These are phyloP conservation scores for Aphis craccivora DNA, from an alignment of 1,140 invertebrate species.

Conservation along the genomic window DNA sequence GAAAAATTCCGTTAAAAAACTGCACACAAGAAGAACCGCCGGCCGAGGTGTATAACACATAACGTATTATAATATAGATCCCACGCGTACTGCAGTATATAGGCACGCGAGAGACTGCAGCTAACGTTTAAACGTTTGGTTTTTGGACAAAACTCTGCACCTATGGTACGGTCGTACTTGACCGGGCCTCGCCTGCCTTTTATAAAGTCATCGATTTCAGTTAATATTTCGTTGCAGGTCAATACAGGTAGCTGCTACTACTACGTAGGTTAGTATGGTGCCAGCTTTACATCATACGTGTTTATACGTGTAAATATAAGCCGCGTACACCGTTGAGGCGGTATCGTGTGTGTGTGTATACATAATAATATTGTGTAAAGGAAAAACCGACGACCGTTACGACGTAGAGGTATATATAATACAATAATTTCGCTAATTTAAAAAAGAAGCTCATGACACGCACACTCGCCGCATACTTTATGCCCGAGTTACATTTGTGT, in stretches of 20 bases:
- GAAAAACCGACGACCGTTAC: not conserved
- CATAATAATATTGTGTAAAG: not conserved
- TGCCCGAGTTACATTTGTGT: not conserved
- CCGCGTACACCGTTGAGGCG: not conserved
- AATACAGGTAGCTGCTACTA: not conserved
- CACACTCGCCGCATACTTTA: not conserved
- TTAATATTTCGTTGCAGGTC: not conserved
- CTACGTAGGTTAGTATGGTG: not conserved
- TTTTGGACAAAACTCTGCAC: not conserved
- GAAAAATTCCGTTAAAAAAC: conserved; percentile 31
- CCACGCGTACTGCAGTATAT: not conserved
- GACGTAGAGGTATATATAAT: not conserved
- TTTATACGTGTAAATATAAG: not conserved
- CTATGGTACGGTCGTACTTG: not conserved
- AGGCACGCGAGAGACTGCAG: too few relatives aligned
- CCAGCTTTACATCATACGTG: not conserved
- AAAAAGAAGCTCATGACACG: not conserved
- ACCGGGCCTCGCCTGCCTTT: not conserved
- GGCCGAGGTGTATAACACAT: not conserved
- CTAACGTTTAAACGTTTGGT: too few relatives aligned
- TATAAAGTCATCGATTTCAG: not conserved
- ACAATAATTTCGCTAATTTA: conserved; percentile 22
- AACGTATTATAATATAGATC: not conserved
- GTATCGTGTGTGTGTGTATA: not conserved
- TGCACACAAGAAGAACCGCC: not conserved